Evolutionary conservation across 2,113 vertebrate genomes (phyloP).

Genomic region (Thryonomys swinderianus): DNA sequence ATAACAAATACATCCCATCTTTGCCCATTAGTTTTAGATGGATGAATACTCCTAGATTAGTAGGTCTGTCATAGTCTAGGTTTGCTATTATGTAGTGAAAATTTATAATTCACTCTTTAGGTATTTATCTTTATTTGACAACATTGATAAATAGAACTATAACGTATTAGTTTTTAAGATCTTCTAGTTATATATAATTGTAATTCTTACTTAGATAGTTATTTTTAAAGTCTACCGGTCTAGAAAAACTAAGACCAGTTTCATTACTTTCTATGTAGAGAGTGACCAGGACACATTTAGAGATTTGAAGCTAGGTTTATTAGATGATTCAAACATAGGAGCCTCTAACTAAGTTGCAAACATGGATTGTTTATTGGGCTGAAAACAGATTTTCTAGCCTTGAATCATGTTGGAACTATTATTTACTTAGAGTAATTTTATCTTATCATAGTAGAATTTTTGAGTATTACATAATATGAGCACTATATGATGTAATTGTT

Average conservation of each 20-base stretch:
- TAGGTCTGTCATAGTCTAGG: neutral
- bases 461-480: neutral
- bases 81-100: slow-evolving; percentile 30
- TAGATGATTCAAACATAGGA: slow-evolving; percentile 30
- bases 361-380: slow-evolving; percentile 25
- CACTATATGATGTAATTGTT: slow-evolving; percentile 37
- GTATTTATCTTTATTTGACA: slow-evolving; percentile 45
- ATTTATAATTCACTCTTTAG: slow-evolving; percentile 34
- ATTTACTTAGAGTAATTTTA: slow-evolving; percentile 39
- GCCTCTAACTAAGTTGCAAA: slow-evolving; percentile 41
- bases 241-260: slow-evolving; percentile 13
- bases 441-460: slow-evolving; percentile 34
- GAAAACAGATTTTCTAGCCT: slow-evolving; percentile 49
- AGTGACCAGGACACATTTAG: slow-evolving; percentile 10
- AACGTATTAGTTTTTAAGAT: slow-evolving; percentile 14
- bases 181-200: slow-evolving; percentile 7
- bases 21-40: slow-evolving; percentile 25
- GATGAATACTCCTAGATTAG: neutral
- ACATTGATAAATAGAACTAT: slow-evolving; percentile 3
- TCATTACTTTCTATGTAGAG: slow-evolving; percentile 14
- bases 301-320: slow-evolving; percentile 8
- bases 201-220: slow-evolving; percentile 41
- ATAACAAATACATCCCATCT: neutral
- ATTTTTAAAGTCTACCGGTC: slow-evolving; percentile 26
- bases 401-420: neutral